phyloP scores from a whole-genome alignment of 2,888 invertebrate species.

The Hypsopygia costalis region DNA sequence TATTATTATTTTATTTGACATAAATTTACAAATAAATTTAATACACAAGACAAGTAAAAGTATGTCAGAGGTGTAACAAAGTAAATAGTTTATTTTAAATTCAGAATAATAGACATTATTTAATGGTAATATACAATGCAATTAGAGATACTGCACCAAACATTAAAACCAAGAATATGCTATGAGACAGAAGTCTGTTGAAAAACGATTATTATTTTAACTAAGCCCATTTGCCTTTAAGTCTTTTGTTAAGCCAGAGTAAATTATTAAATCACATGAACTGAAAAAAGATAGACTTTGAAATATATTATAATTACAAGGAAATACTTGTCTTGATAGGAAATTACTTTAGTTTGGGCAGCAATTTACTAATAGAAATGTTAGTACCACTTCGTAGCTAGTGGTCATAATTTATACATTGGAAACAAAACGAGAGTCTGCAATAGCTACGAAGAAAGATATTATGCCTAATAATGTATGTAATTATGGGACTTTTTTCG shows the following conservation, averaged over 20 bases:
- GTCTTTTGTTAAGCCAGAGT: slow-evolving; percentile 56
- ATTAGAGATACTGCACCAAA: slow-evolving; percentile 78
- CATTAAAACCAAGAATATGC: slow-evolving; percentile 73
- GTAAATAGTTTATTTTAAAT: slow-evolving; percentile 45
- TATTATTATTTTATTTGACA: slow-evolving; percentile 7
- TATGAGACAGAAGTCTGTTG: slow-evolving; percentile 58
- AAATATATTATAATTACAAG: slow-evolving; percentile 31
- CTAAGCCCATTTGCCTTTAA: slow-evolving; percentile 74
- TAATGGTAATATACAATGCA: slow-evolving; percentile 77
- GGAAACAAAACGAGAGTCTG: slow-evolving; percentile 20
- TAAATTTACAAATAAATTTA: not conserved
- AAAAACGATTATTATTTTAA: slow-evolving; percentile 55
- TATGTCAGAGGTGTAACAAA: slow-evolving; percentile 53
- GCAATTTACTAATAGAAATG: slow-evolving; percentile 20
- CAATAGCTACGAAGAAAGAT: slow-evolving; percentile 43
- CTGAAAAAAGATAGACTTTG: slow-evolving; percentile 35
- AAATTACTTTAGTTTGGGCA: slow-evolving; percentile 39
- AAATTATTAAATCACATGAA: slow-evolving; percentile 41
- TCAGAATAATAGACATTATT: slow-evolving; percentile 57
- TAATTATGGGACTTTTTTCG: too few relatives aligned
- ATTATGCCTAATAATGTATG: too few relatives aligned
- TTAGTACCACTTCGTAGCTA: slow-evolving; percentile 42
- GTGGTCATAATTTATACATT: slow-evolving; percentile 23
- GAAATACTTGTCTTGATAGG: slow-evolving; percentile 31
- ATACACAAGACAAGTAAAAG: slow-evolving; percentile 23